Conservation (phyloP, 2,888 invertebrate genomes). For the Nasonovia ribisnigri region DNA sequence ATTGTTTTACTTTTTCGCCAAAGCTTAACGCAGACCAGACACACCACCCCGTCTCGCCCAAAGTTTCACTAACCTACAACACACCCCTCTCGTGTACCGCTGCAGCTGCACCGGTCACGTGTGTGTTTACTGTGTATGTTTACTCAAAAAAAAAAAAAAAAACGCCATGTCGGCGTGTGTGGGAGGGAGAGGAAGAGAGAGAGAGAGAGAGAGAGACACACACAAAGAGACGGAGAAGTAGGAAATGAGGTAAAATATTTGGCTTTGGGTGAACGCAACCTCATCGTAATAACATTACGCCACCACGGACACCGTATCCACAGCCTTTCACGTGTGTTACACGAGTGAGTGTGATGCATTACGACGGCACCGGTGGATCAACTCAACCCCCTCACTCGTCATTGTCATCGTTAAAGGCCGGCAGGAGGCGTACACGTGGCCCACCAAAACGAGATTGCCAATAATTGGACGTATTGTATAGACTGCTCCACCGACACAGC, state of each 20-base stretch:
- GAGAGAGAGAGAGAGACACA: background rate
- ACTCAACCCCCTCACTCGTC: background rate
- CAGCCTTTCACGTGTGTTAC: background rate
- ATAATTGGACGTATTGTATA: conserved; percentile 20
- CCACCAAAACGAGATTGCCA: conserved; percentile 19
- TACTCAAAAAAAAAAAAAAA: conserved; percentile 53
- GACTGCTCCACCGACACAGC: background rate
- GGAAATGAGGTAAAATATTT: conserved; percentile 28
- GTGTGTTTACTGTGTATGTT: background rate
- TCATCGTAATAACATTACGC: conserved; percentile 53
- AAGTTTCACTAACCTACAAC: background rate
- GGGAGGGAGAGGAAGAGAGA: background rate
- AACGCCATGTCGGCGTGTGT: background rate
- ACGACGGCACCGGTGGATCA: background rate
- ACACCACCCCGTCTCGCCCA: background rate
- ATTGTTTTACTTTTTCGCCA: conserved; percentile 24
- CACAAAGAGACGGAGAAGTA: background rate
- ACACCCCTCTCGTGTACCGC: background rate
- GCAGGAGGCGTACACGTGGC: background rate
- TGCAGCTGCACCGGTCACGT: background rate
- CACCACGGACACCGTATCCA: background rate
- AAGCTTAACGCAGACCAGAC: conserved; percentile 10
- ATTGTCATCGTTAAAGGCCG: background rate
- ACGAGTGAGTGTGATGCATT: conserved; percentile 14
- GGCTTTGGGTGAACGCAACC: conserved; percentile 27